These are phyloP conservation scores for Cheilosia scutellata DNA, from an alignment of 2,888 invertebrate species.

Conservation along the genomic window DNA sequence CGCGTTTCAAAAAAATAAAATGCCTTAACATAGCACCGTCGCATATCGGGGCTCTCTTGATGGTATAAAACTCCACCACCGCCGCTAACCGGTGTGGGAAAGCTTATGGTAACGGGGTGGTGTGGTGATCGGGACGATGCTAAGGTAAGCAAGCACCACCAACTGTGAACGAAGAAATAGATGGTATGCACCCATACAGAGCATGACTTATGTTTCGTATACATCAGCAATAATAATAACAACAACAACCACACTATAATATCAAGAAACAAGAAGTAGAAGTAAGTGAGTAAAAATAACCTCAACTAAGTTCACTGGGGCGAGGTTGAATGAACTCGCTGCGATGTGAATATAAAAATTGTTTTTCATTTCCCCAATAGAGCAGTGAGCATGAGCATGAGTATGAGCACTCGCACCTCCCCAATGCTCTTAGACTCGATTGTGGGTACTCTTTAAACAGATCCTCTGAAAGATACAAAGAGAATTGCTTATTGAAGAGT, in stretches of 20 bases:
- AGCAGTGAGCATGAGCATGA: not conserved
- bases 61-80: constrained; percentile 35
- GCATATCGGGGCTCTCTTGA: constrained; percentile 49
- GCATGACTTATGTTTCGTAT: constrained; percentile 70
- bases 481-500: not conserved
- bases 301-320: constrained; percentile 84
- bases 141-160: constrained; percentile 33
- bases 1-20: constrained; percentile 53
- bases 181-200: constrained; percentile 74
- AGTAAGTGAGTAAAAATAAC: constrained; percentile 82
- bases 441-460: not conserved
- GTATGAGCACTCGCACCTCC: constrained; percentile 59
- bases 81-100: constrained; percentile 43
- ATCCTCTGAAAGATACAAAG: not conserved
- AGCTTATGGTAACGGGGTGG: constrained; percentile 13
- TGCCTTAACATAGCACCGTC: constrained; percentile 68
- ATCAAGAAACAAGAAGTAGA: constrained; percentile 55
- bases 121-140: constrained; percentile 33
- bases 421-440: constrained; percentile 51
- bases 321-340: constrained; percentile 84
- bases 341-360: constrained; percentile 76
- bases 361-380: constrained; percentile 61
- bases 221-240: constrained; percentile 50
- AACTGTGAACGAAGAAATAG: constrained; percentile 48
- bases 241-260: constrained; percentile 49